Evolutionary conservation across 2,888 invertebrate species (phyloP).

Genomic region (Thelaira solivaga): DNA sequence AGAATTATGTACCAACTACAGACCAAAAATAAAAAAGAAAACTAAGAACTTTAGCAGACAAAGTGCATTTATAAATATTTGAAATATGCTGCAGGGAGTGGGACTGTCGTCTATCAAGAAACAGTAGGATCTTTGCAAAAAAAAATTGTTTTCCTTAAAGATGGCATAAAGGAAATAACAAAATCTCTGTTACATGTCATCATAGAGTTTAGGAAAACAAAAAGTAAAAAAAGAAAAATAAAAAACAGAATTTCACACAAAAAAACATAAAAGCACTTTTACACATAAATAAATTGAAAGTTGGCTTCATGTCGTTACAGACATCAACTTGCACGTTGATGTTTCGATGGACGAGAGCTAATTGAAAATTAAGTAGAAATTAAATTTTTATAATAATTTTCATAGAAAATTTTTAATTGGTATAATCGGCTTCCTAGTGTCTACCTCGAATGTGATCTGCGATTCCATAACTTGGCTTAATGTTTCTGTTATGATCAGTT

Average conservation of each 20-base stretch:
- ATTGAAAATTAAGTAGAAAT: neutral
- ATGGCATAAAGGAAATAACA: slow-evolving; percentile 48
- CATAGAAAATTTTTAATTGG: no score
- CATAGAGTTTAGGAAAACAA: neutral
- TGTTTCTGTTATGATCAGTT: no score
- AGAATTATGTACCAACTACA: neutral
- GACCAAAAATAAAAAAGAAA: slow-evolving; percentile 31
- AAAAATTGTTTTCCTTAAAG: slow-evolving; percentile 15
- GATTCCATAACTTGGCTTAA: no score
- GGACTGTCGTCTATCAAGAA: slow-evolving; percentile 38
- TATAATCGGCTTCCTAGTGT: no score
- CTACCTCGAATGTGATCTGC: no score
- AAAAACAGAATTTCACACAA: neutral
- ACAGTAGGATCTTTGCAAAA: neutral
- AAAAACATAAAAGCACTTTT: neutral
- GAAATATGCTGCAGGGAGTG: slow-evolving; percentile 12
- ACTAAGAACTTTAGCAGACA: slow-evolving; percentile 46
- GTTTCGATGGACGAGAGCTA: neutral
- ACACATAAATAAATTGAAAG: slow-evolving; percentile 7
- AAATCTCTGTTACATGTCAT: slow-evolving; percentile 40
- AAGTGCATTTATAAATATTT: slow-evolving; percentile 51
- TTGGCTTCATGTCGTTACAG: neutral
- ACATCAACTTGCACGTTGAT: neutral
- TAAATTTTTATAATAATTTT: no score
- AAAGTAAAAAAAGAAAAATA: no score